Evolutionary conservation across 2,888 invertebrate genomes (phyloP), one percentile per base, ranked within the genome.

Genomic region (Lucinisca nassula): DNA sequence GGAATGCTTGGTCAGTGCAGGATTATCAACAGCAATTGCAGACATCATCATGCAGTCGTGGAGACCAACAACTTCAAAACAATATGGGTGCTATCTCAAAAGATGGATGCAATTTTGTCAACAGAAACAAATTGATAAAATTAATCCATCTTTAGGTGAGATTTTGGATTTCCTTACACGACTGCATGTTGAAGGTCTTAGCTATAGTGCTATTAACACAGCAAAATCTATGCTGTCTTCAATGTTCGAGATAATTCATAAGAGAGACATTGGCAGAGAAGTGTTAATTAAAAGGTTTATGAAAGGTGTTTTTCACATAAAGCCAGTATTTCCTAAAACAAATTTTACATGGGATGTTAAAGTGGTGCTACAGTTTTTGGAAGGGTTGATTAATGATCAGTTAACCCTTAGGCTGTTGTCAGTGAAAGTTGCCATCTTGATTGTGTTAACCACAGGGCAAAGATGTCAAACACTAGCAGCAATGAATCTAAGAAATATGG

Each of bases 21-120:
- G 81, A 61, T 17, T 84, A 78, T 55, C 81, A 81, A n/a, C n/a
- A n/a, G n/a, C n/a, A n/a, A n/a, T n/a, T n/a, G n/a, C n/a, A n/a
- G n/a, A n/a, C n/a, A n/a, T n/a, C n/a, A n/a, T n/a, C n/a, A n/a
- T n/a, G n/a, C n/a, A n/a, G n/a, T n/a, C n/a, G n/a, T n/a, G n/a
- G 85, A 35, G 77, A 70, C 6, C n/a, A 38, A 72, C 73, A 24
- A 85, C 83, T 10, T 24, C 78, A 40, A 77, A 27, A 67, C 88
- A 85, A 32, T 85, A 83, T 83, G n/a, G 85, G 79, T 51, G 21
- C 3, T 79, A 85, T 79, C 17, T 73, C 35, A 37, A 72, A 58
- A 67, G 67, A 75, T 82, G 79, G 84, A 12, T 84, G 67, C 72
- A 35, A 35, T 87, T 84, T 87, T 87, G 84, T 79, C 0, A 80